Conservation (phyloP, 2,113 vertebrate genomes). For the Trinectes maculatus region DNA sequence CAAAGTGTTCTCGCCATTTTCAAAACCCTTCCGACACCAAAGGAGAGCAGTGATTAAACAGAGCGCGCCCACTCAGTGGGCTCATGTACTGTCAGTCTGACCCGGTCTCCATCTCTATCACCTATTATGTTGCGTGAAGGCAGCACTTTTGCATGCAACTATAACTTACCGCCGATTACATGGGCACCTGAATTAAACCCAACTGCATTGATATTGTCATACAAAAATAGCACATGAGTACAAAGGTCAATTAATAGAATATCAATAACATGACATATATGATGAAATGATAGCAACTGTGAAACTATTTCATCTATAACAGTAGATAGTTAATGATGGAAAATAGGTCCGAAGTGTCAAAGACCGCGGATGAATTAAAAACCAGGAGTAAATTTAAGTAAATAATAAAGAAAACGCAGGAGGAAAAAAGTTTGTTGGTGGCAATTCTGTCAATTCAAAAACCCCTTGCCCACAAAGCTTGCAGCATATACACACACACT, state of each 20-base stretch:
- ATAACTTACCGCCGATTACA: no score
- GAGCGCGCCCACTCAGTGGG: constrained; percentile 3
- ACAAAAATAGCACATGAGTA: neutral
- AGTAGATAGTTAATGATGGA: no score
- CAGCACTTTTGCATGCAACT: constrained; percentile 9
- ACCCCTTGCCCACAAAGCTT: constrained; percentile 24
- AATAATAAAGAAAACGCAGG: constrained; percentile 22
- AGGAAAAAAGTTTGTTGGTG: constrained; percentile 17
- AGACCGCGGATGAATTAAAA: constrained; percentile 30
- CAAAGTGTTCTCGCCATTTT: neutral
- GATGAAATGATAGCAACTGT: neutral
- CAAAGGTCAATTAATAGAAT: neutral
- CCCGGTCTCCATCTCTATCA: constrained; percentile 22
- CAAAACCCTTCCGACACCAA: constrained; percentile 10
- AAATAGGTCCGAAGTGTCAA: constrained; percentile 5
- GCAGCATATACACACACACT: neutral
- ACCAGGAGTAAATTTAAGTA: no score
- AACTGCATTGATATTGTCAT: neutral
- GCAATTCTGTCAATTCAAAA: constrained; percentile 60
- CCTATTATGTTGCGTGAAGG: constrained; percentile 31
- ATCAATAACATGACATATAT: neutral
- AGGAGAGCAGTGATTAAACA: constrained; percentile 39
- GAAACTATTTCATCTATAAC: constrained; percentile 6
- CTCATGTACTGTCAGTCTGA: constrained; percentile 13
- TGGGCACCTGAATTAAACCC: no score